Evolutionary conservation across 2,113 vertebrate genomes (phyloP), one percentile per base, ranked within the genome.

Genomic region (Plectropomus leopardus): DNA sequence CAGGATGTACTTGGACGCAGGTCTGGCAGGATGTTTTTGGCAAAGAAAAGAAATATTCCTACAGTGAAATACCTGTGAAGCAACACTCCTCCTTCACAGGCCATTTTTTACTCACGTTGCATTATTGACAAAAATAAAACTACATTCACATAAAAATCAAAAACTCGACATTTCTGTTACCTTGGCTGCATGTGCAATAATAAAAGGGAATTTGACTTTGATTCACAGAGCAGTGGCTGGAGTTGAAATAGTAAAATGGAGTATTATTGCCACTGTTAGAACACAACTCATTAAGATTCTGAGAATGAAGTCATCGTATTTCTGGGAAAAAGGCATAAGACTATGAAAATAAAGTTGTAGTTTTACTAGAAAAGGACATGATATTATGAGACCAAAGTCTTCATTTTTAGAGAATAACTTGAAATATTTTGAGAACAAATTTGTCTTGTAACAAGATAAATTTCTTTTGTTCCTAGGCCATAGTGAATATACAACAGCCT

Each of bases 1-100:
- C 48, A 60, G 40, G n/a, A 26, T 47, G 40, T 28, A 36, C 4
- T 63, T 45, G 34, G n/a, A 59, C 24, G 55, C 36, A 40, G 8
- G 51, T 51, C 28, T 57, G 65, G 57, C 57, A 32, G 45, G 61
- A 59, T 30, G 54, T 48, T 71, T 84, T 72, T 40, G 63, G 24
- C 45, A 57, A 76, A 80, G 3, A 69, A 85, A 47, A 30, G 2
- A 63, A 58, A 47, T 21, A 28, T 73, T 51, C 17, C 17, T 61
- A 40, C 7, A 63, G 28, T 45, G 3, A 24, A 70, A 44, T 11
- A 17, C 30, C 28, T 21, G 44, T 15, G 30, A 60, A 14, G 4
- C 28, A 26, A 50, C 1, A 1, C 19, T 48, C 24, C 26, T 45
- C 34, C 16, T 51, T 57, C 51, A 45, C 53, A 44, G 30, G n/a